Evolutionary conservation across 2,888 invertebrate genomes (phyloP), one percentile per base, ranked within the genome.

Genomic region (Andrena marginata): DNA sequence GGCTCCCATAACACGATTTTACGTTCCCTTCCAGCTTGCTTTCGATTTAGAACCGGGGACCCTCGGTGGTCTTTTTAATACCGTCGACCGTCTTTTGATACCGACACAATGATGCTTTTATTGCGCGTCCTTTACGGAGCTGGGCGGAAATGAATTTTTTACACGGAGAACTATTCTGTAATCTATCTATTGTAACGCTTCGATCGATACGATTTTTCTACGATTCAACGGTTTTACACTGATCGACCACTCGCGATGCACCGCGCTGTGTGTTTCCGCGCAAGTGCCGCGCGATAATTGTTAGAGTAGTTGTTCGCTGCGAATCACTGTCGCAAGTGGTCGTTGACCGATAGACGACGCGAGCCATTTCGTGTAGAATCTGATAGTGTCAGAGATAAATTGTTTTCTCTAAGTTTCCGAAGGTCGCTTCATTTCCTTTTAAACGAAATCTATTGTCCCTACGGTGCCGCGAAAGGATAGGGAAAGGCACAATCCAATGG

Each of bases 131-230:
- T 64, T 49, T 65, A 33, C 33, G 26, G 31, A 48, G 20, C 10
- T 8, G 35, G 49, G 42, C 49, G 62, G 26, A 42, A 31, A 62
- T 35, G 23, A 78, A 67, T 62, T 60, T 75, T 62, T 77, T 42
- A 67, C 35, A 60, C 23, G 31, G 60, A 63, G 60, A 76, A 0
- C 68, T 68, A 33, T 62, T 76, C 56, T 76, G 56, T 48, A 67
- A 56, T 31, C 20, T 13, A 13, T 62, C 51, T 68, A 68, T 60
- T 20, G 59, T 70, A 70, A 59, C 60, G 60, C 60, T 62, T 71
- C 59, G 71, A 49, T 62, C 48, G 31, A 62, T 23, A 20, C 62
- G 31, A 71, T 77, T 54, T 64, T 79, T 77, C 67, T 69, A 68
- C 63, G 54, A 64, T 26, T 49, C 20, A 35, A 7, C 62, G 62